phyloP scores from a whole-genome alignment of 2,113 vertebrate genomes.

The Axis porcinus region DNA sequence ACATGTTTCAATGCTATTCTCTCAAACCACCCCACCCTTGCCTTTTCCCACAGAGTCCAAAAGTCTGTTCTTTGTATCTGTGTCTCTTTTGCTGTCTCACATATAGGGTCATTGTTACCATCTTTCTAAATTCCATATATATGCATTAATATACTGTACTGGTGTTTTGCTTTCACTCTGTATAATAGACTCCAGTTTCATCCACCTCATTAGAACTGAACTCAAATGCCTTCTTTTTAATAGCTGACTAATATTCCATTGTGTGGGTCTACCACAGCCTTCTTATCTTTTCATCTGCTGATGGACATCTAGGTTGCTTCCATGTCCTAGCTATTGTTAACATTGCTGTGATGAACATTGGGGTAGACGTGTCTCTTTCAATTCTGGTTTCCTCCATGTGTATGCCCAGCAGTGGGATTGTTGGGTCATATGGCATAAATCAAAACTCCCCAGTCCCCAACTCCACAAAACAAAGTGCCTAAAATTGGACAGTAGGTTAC shows the following conservation, averaged over 20 bases:
- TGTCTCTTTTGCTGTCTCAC: rapidly evolving
- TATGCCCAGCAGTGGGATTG: background rate
- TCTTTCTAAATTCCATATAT: background rate
- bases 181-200: background rate
- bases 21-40: background rate
- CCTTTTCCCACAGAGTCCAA: background rate
- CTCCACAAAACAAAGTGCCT: background rate
- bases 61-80: background rate
- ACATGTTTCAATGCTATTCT: background rate
- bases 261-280: background rate
- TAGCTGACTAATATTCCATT: background rate
- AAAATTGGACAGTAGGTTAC: background rate
- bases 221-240: background rate
- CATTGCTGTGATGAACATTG: rapidly evolving
- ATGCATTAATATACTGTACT: rapidly evolving
- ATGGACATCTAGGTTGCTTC: background rate
- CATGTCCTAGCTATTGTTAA: background rate
- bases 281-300: background rate
- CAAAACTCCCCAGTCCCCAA: background rate
- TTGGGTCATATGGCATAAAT: background rate
- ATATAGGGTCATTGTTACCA: rapidly evolving
- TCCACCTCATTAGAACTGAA: background rate
- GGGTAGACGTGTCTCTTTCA: background rate
- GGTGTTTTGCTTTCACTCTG: background rate
- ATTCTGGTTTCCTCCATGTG: background rate